Evolutionary conservation across 2,797 vertebrate species (phyloP).

Genomic region (Melanogrammus aeglefinus): DNA sequence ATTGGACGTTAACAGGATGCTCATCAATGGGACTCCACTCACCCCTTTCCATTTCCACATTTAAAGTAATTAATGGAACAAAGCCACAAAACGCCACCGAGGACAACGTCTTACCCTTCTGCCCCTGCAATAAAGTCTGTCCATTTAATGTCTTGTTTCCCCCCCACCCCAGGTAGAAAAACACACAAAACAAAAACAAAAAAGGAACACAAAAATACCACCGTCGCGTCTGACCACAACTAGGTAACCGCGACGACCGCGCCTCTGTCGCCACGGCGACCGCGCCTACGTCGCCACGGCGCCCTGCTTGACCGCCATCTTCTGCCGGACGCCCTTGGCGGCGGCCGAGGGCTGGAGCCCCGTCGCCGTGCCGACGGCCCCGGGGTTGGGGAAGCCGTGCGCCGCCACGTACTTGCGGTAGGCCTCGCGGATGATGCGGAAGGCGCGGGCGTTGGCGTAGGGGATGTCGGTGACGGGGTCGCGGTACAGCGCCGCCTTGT

Average conservation of each 20-base stretch:
- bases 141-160: background rate
- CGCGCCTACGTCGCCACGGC: constrained; percentile 55
- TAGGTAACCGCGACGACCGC: constrained; percentile 65
- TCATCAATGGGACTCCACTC: background rate
- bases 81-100: background rate
- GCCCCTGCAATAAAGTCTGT: background rate
- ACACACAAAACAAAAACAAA: background rate
- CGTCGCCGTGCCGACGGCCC: constrained; percentile 50
- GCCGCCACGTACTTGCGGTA: constrained; percentile 93
- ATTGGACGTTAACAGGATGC: background rate
- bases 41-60: background rate
- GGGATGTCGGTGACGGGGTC: constrained; percentile 96
- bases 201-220: background rate
- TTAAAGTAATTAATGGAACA: background rate
- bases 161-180: background rate
- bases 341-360: constrained; percentile 61
- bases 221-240: background rate
- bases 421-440: constrained; percentile 93
- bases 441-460: constrained; percentile 86
- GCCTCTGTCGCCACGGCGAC: constrained; percentile 52
- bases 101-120: background rate
- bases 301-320: constrained; percentile 84
- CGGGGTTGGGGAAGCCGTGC: constrained; percentile 85
- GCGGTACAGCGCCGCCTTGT: constrained; percentile 86
- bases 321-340: constrained; percentile 77